Evolutionary conservation across 1,140 invertebrate genomes (phyloP).

Genomic region (Myzus persicae): DNA sequence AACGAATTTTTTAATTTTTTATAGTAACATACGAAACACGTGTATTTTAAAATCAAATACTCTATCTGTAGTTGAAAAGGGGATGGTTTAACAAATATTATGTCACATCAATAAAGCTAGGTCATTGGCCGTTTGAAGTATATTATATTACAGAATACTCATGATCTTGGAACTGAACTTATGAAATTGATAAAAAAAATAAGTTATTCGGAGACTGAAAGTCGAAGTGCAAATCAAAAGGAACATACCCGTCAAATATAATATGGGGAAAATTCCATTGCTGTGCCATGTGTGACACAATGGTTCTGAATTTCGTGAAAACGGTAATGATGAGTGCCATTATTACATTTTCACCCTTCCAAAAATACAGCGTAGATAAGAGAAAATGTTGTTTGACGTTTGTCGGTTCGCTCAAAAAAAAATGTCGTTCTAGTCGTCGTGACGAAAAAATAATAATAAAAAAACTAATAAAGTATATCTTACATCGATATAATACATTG

Average conservation of each 20-base stretch:
- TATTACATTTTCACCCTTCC: constrained; percentile 48
- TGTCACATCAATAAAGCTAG: background rate
- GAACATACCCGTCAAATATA: background rate
- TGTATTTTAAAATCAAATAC: background rate
- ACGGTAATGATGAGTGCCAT: constrained; percentile 40
- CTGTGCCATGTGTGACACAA: constrained; percentile 15
- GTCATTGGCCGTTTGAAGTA: background rate
- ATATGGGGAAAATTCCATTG: background rate
- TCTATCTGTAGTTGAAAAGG: background rate
- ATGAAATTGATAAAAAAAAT: background rate
- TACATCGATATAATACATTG: constrained; percentile 32
- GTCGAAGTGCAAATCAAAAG: background rate
- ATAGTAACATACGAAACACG: background rate
- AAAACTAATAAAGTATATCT: background rate
- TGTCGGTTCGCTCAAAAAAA: background rate
- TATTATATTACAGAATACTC: background rate
- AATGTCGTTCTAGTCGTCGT: background rate
- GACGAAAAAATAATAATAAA: constrained; percentile 23
- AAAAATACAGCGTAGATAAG: constrained; percentile 19
- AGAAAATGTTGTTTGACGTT: constrained; percentile 42
- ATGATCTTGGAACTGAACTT: background rate
- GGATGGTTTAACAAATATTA: background rate
- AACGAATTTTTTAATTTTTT: background rate
- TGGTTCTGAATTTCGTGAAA: constrained; percentile 20
- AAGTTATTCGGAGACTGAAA: background rate